Base-by-base conservation (phyloP, 2,797 vertebrate genomes). In the Smutsia temminckii region DNA sequence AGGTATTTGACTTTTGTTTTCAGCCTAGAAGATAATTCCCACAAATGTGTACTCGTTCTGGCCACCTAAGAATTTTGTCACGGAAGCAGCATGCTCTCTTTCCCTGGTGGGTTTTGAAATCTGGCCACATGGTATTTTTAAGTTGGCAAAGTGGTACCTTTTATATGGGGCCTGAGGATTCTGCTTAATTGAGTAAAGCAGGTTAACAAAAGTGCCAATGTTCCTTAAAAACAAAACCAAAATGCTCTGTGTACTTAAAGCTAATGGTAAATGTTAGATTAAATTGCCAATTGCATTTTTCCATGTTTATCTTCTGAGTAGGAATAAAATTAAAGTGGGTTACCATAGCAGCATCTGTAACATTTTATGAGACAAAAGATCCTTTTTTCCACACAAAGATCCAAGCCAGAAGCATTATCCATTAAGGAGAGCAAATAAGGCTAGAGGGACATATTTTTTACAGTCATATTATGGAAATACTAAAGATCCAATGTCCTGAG, bases 301-400 rank as follows among this genome's bases (percentile, higher is more conserved):
- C 85, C 89, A 46, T 96, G 71, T 92, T 91, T 97, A 96, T 97
- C 97, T 97, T 95, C 96, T 96, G 96, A 97, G 96, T 97, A 96
- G 95, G 92, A 97, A 97, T 98, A 98, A 98, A 98, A 97, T 97
- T 97, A 96, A 97, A 97, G 90, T 89, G 53, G 91, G 97, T 97
- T 96, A 92, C 95, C 95, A 96, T 96, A 95, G 96, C 93, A 97
- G 96, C 96, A 97, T 97, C 96, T 98, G 97, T 97, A 98, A 97
- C 97, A 97, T 98, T 97, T 97, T 85, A 97, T 91, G 66, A 98
- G 97, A 97, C 78, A 97, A 96, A 98, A 91, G 40, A 68, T 96
- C 63, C 9, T 85, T 87, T 98, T 97, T 96, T 97, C 97, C 77
- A 91, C 83, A 59, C 25, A 74, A 85, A 92, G 79, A 96, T 97